Conservation (phyloP, 2,888 invertebrate species). For the Drosophila hawaiiensis region DNA sequence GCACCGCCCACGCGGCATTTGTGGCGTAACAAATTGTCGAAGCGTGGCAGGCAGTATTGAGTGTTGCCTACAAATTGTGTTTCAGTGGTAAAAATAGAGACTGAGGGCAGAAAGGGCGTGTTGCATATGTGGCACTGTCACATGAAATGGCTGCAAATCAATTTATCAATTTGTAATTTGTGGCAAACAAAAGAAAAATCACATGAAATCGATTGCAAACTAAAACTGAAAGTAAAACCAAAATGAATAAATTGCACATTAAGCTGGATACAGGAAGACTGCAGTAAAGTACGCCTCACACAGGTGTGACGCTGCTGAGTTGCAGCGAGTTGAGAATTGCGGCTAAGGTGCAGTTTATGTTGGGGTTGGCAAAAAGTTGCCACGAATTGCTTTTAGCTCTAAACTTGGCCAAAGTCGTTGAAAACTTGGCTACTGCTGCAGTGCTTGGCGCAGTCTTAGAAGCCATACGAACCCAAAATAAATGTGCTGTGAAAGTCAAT, state of each 20-base stretch:
- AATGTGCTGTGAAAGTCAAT: conserved; percentile 79
- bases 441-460: conserved; percentile 41
- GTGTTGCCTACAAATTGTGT: conserved; percentile 60
- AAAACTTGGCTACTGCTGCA: conserved; percentile 64
- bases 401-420: conserved; percentile 76
- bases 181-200: conserved; percentile 67
- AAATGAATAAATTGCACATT: conserved; percentile 2
- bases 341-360: conserved; percentile 28
- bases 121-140: conserved; percentile 31
- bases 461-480: conserved; percentile 41
- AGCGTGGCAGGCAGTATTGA: conserved; percentile 65
- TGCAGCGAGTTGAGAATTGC: conserved; percentile 33
- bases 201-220: conserved; percentile 56
- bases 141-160: conserved; percentile 58
- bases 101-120: conserved; percentile 3
- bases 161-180: conserved; percentile 80
- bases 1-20: conserved; percentile 32
- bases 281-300: conserved; percentile 50
- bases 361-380: conserved; percentile 43
- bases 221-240: conserved; percentile 40
- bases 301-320: conserved; percentile 54
- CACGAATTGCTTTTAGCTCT: conserved; percentile 69
- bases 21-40: conserved; percentile 68
- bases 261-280: conserved; percentile 21
- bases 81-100: conserved; percentile 26